Base-by-base conservation (phyloP, 2,888 invertebrate species). In the Heliconius aoede region DNA sequence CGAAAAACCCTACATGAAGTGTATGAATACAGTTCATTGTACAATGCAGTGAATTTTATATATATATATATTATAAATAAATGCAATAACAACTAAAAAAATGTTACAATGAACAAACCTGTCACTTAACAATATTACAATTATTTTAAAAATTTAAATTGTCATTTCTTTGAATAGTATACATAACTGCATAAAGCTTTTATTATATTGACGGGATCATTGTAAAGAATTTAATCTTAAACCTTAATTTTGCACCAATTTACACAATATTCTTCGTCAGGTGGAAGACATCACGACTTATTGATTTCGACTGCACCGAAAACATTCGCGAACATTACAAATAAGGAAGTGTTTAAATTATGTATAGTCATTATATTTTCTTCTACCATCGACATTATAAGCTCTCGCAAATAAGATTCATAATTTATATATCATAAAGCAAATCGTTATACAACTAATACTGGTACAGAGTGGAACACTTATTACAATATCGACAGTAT, bases 231-330 rank as follows among this genome's bases (percentile, higher is more conserved):
- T 76, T 46, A 40, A 51, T 76, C 67, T 67, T 73, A 73, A n/a
- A 77, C 32, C 69, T 76, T 78, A 78, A 74, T 77, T 75, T 77
- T 77, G 76, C 74, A 79, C 74, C 75, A 75, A 71, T 73, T 73
- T 76, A 71, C 76, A 80, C 79, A 79, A 80, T 77, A 74, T 73
- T 79, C 76, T 75, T 79, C 78, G 79, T 79, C 82, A 79, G 83
- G 72, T 82, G 83, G 82, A 83, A 83, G 83, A 83, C 83, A 79
- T 80, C 71, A 81, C 76, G 79, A 80, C 78, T 76, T 79, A 79
- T n/a, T n/a, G 67, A 72, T 30, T 72, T 74, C 32, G 46, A 69
- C 72, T 71, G 76, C 36, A 72, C 67, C 73, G 71, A 74, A 74
- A 72, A 60, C 72, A 77, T 76, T 74, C 77, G 72, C 77, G 72